Percentiles rank a stretch among this genome's conserved stretches.
Evolutionary conservation across 64 coral and sea anemone genomes (phyloP).

Genomic region (Stichodactyla helianthus): DNA sequence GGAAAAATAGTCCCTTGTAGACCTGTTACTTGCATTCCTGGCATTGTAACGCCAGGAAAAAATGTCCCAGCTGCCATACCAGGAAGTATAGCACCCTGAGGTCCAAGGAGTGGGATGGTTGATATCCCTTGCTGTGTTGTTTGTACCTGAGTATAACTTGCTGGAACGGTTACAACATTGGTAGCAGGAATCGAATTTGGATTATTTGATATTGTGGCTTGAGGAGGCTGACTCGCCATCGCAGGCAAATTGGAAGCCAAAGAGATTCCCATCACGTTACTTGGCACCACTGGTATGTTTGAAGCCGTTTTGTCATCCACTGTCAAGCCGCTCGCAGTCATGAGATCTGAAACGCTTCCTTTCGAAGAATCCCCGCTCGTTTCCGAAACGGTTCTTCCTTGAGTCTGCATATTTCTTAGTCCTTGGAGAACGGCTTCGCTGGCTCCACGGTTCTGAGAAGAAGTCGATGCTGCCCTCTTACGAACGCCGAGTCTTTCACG

Average conservation of each 20-base stretch:
- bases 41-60: constrained; percentile 71
- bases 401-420: constrained; percentile 67
- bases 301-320: constrained; percentile 22
- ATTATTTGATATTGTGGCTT: constrained; percentile 5
- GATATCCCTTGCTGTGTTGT: not conserved
- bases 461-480: constrained; percentile 56
- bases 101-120: constrained; percentile 28
- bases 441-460: constrained; percentile 53
- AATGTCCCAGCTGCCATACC: constrained; percentile 62
- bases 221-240: not conserved
- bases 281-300: not conserved
- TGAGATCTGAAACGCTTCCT: constrained; percentile 24
- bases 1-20: constrained; percentile 58
- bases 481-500: constrained; percentile 84
- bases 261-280: not conserved
- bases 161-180: constrained; percentile 30
- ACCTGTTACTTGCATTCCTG: constrained; percentile 65
- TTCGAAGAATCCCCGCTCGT: constrained; percentile 5
- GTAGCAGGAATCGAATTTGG: constrained; percentile 38
- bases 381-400: constrained; percentile 32
- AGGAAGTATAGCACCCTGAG: constrained; percentile 50
- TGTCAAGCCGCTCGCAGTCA: not conserved
- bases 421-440: constrained; percentile 80
- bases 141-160: not conserved
- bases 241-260: not conserved